Evolutionary conservation across 2,797 vertebrate genomes (phyloP).

Genomic region (Macropus fuliginosus): DNA sequence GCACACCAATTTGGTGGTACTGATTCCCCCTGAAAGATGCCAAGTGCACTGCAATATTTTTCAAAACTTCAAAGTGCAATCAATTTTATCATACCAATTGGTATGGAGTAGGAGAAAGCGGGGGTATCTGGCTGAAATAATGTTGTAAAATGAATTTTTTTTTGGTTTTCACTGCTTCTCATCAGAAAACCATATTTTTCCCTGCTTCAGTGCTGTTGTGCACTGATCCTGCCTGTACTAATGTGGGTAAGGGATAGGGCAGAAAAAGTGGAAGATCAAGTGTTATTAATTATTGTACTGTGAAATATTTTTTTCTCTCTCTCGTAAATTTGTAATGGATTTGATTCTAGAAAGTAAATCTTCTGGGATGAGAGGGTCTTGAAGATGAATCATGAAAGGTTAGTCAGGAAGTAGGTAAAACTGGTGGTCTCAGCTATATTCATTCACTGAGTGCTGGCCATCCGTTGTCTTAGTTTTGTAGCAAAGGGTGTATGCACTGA

Average conservation of each 20-base stretch:
- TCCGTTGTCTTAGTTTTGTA: not conserved
- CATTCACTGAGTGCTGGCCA: not conserved
- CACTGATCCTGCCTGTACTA: not conserved
- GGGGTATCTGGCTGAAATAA: not conserved
- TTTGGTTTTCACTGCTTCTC: not conserved
- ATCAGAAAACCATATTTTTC: not conserved
- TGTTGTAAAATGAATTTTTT: not conserved
- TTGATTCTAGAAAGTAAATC: not conserved
- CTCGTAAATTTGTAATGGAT: not conserved
- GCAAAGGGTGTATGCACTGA: not conserved
- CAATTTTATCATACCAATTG: slow-evolving; percentile 41
- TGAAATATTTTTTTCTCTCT: not conserved
- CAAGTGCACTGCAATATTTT: slow-evolving; percentile 24
- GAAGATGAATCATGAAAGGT: not conserved
- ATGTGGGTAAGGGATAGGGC: not conserved
- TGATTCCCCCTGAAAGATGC: not conserved
- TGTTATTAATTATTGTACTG: not conserved
- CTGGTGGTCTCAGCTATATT: not conserved
- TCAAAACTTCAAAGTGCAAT: slow-evolving; percentile 34
- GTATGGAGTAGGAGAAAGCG: slow-evolving; percentile 1
- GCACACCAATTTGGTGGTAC: not conserved
- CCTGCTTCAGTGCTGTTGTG: not conserved
- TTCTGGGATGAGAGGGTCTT: not conserved
- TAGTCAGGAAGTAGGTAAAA: not conserved
- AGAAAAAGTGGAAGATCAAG: not conserved